Conservation (phyloP, 2,797 vertebrate species). For the Chromobotia macracanthus region DNA sequence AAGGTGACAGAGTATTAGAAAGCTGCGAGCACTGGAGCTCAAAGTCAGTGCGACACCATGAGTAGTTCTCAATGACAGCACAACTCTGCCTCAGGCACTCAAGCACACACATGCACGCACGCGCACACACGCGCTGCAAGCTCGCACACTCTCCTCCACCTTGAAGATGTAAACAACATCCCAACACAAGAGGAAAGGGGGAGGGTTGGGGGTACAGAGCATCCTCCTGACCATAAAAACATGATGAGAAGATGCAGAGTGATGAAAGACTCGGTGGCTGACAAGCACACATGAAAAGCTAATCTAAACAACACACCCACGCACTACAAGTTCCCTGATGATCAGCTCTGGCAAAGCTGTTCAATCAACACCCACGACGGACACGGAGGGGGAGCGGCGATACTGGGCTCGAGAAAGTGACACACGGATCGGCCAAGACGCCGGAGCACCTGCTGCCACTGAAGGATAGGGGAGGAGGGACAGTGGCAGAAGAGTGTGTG, state of each 20-base stretch:
- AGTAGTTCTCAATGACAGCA: constrained; percentile 75
- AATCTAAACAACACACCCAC: constrained; percentile 71
- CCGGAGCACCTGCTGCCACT: constrained; percentile 49
- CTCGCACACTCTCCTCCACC: not conserved
- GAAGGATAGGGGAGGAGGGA: constrained; percentile 31
- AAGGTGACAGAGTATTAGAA: constrained; percentile 58
- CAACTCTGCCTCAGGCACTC: constrained; percentile 56
- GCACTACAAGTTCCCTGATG: constrained; percentile 62
- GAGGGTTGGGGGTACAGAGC: constrained; percentile 47
- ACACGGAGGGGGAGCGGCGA: constrained; percentile 9
- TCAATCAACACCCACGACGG: constrained; percentile 46
- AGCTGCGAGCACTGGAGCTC: constrained; percentile 51
- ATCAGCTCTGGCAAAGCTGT: constrained; percentile 53
- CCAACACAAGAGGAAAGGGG: constrained; percentile 49
- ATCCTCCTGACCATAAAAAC: constrained; percentile 72
- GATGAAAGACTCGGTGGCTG: constrained; percentile 65
- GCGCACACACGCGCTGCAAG: too few relatives aligned
- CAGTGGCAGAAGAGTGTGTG: not conserved
- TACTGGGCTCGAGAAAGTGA: constrained; percentile 36
- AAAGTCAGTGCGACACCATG: constrained; percentile 69
- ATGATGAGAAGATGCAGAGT: constrained; percentile 58
- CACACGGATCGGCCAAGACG: constrained; percentile 23
- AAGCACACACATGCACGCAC: not conserved
- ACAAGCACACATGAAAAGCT: constrained; percentile 65
- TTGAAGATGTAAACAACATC: constrained; percentile 74